Evolutionary conservation across 2,113 vertebrate genomes (phyloP).

Genomic region (Phrynosoma platyrhinos): DNA sequence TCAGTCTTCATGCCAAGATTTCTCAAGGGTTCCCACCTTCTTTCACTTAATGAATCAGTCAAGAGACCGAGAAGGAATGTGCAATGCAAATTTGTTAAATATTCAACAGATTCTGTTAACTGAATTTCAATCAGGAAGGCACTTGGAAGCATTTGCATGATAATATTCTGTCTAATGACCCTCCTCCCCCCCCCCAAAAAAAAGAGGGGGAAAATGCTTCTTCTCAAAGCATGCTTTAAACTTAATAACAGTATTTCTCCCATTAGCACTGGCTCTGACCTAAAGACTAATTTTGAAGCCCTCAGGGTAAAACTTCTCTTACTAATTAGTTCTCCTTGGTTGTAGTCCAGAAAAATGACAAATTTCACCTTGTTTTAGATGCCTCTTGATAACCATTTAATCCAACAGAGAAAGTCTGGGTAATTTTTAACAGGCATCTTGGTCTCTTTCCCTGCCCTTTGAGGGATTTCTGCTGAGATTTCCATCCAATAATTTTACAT

Average conservation of each 20-base stretch:
- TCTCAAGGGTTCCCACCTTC: slow-evolving; percentile 59
- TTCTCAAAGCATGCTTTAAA: slow-evolving; percentile 67
- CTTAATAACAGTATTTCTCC: slow-evolving; percentile 72
- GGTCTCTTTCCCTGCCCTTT: slow-evolving; percentile 12
- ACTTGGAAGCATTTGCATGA: slow-evolving; percentile 67
- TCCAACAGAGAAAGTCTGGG: slow-evolving; percentile 52
- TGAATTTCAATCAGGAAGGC: slow-evolving; percentile 67
- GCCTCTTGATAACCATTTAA: slow-evolving; percentile 71
- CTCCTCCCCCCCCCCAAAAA: slow-evolving; percentile 52
- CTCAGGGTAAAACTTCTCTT: slow-evolving; percentile 69
- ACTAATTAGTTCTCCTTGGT: slow-evolving; percentile 78
- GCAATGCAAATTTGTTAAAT: slow-evolving; percentile 70
- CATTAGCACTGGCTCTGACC: slow-evolving; percentile 78
- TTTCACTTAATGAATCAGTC: slow-evolving; percentile 67
- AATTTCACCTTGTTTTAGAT: slow-evolving; percentile 77
- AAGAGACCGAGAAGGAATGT: slow-evolving; percentile 45
- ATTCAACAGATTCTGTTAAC: slow-evolving; percentile 70
- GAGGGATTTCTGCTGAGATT: slow-evolving; percentile 58
- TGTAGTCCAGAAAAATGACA: slow-evolving; percentile 75
- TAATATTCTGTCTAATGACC: slow-evolving; percentile 71
- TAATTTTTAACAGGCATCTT: slow-evolving; percentile 42
- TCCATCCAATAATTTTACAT: slow-evolving; percentile 7
- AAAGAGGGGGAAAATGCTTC: slow-evolving; percentile 7
- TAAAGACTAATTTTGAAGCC: slow-evolving; percentile 73
- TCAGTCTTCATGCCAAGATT: slow-evolving; percentile 44